phyloP scores from a whole-genome alignment of 1,140 invertebrate species.

The Dendroctonus valens region DNA sequence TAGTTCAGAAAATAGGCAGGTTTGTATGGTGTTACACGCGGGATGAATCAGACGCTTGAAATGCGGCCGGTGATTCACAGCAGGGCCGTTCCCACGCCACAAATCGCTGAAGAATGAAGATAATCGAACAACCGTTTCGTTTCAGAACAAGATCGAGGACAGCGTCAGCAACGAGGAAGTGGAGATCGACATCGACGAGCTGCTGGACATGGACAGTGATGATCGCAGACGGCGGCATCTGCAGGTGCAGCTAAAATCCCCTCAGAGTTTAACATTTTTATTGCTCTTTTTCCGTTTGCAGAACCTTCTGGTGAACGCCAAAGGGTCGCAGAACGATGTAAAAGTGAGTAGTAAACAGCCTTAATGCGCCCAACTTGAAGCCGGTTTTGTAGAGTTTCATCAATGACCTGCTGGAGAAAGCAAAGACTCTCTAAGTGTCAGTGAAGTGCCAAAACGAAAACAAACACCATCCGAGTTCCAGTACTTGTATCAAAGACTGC shows the following conservation, averaged over 20 bases:
- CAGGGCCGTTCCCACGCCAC: no score
- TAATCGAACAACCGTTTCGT: slow-evolving; percentile 36
- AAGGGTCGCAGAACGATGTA: slow-evolving; percentile 80
- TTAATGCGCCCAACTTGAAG: background rate
- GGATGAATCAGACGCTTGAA: no score
- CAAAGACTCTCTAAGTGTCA: slow-evolving; percentile 74
- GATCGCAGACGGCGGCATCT: slow-evolving; percentile 79
- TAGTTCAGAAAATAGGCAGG: no score
- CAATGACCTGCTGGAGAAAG: slow-evolving; percentile 82
- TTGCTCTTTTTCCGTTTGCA: slow-evolving; percentile 52
- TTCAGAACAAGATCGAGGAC: slow-evolving; percentile 55
- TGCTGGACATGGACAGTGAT: slow-evolving; percentile 89
- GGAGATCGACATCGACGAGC: slow-evolving; percentile 90
- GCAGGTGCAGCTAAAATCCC: slow-evolving; percentile 55
- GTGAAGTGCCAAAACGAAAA: slow-evolving; percentile 49
- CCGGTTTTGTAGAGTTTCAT: slow-evolving; percentile 78
- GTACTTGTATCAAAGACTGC: no score
- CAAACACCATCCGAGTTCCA: background rate
- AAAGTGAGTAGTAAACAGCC: slow-evolving; percentile 62
- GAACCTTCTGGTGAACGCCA: slow-evolving; percentile 75
- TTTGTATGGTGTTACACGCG: no score
- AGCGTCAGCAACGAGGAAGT: slow-evolving; percentile 66
- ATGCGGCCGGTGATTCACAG: no score
- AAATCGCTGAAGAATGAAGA: no score
- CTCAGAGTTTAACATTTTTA: slow-evolving; percentile 5